phyloP scores from a whole-genome alignment of 1,140 invertebrate genomes.

The Asbolus verrucosus region DNA sequence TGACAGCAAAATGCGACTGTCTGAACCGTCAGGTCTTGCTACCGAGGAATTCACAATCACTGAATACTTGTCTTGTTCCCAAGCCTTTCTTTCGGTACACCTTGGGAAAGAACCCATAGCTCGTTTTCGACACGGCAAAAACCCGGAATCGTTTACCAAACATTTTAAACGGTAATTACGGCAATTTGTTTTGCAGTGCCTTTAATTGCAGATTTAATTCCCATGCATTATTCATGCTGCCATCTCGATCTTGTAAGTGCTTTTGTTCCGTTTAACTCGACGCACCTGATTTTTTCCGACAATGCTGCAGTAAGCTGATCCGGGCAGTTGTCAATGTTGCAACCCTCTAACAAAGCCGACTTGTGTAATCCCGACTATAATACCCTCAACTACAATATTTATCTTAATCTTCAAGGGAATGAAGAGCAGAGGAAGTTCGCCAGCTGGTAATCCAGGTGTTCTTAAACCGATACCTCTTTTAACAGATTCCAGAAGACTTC shows the following conservation, averaged over 20 bases:
- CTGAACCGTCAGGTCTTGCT: slow-evolving; percentile 51
- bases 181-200: slow-evolving; percentile 32
- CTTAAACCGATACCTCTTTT: slow-evolving; percentile 1
- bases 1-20: slow-evolving; percentile 63
- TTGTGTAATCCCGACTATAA: neutral
- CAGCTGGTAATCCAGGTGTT: slow-evolving; percentile 6
- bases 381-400: neutral
- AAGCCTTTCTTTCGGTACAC: slow-evolving; percentile 47
- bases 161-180: slow-evolving; percentile 33
- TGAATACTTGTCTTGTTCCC: slow-evolving; percentile 59
- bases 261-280: neutral
- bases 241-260: neutral
- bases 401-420: neutral
- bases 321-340: too few relatives aligned
- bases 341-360: neutral
- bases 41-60: slow-evolving; percentile 61
- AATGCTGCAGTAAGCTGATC: too few relatives aligned
- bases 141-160: slow-evolving; percentile 27
- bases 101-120: slow-evolving; percentile 46
- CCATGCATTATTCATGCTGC: slow-evolving; percentile 22
- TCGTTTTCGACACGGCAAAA: slow-evolving; percentile 42
- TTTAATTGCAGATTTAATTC: slow-evolving; percentile 32
- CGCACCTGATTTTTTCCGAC: too few relatives aligned
- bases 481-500: neutral
- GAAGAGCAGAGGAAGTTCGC: neutral